Evolutionary conservation across 2,797 vertebrate genomes (phyloP), one percentile per base, ranked within the genome.

Genomic region (Oreonectes daqikongensis): DNA sequence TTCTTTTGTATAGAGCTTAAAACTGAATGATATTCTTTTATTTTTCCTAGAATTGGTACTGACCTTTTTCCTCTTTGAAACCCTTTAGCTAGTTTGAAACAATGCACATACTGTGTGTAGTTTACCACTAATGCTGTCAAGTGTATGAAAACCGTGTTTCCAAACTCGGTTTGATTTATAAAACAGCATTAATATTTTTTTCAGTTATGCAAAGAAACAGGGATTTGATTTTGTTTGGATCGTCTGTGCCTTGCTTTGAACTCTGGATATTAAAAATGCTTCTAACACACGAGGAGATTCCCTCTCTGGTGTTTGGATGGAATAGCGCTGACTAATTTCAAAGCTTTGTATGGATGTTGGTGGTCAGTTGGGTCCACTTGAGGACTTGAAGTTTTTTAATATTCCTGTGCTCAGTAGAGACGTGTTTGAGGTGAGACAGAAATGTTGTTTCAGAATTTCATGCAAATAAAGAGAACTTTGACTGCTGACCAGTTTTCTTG

Each of bases 111-210:
- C 38, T 73, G 28, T 79, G 50, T 79, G 30, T 74, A 63, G 81
- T 69, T 79, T 84, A 82, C 85, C 84, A 90, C 86, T 90, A 87
- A 87, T 85, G 82, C 63, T 73, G 63, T 89, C 84, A 79, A 84
- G 84, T 86, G 82, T 81, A 89, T 92, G 87, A 91, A 40, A 79
- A 86, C 82, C 18, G 85, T 84, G 87, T 72, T 76, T 73, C 72
- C 52, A 77, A 59, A 79, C 83, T 77, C 81, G 44, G 87, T 90
- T 88, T 87, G 88, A 90, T 81, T 83, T 70, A 70, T 85, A 84
- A 78, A 82, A 79, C 86, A 87, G 88, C 87, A 86, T 87, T 90
- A 86, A 89, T 91, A 90, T 91, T 89, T 91, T n/a, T 91, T 92
- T 92, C 82, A 84, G 22, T 86, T 88, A 88, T 92, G 89, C 89